phyloP scores from a whole-genome alignment of 2,888 invertebrate species.

The Timema podura region DNA sequence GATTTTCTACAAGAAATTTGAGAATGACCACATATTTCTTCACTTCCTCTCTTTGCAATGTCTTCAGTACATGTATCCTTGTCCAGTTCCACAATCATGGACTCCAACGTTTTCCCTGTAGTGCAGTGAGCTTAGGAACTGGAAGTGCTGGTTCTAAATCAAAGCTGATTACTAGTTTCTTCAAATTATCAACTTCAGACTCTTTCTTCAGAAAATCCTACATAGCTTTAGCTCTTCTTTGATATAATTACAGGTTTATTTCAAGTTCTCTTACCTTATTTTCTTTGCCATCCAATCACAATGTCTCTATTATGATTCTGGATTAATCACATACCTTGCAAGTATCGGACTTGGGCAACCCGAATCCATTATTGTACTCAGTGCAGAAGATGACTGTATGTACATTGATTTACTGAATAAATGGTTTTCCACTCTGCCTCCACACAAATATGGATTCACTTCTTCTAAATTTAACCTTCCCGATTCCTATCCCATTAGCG shows the following conservation, averaged over 20 bases:
- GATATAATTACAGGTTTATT: neutral
- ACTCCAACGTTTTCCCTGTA: conserved; percentile 5
- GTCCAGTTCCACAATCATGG: conserved; percentile 11
- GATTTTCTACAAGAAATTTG: neutral
- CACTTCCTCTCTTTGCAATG: conserved; percentile 11
- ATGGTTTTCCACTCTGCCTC: no score
- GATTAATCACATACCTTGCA: conserved; percentile 1
- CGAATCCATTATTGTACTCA: neutral
- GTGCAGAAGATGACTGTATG: neutral
- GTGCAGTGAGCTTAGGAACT: conserved; percentile 7
- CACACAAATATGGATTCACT: no score
- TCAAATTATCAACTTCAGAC: conserved; percentile 5
- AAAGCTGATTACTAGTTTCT: conserved; percentile 10
- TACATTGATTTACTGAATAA: conserved; percentile 4
- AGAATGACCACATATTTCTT: neutral
- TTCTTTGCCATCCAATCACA: neutral
- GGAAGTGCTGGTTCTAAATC: conserved; percentile 1
- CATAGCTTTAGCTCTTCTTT: conserved; percentile 11
- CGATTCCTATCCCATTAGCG: no score
- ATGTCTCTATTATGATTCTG: neutral
- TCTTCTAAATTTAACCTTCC: no score
- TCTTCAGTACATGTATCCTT: neutral
- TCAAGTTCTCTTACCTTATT: neutral
- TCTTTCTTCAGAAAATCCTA: neutral
- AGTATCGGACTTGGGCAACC: neutral